Conservation (phyloP, 1,140 invertebrate genomes). For the Caenorhabditis inopinata region DNA sequence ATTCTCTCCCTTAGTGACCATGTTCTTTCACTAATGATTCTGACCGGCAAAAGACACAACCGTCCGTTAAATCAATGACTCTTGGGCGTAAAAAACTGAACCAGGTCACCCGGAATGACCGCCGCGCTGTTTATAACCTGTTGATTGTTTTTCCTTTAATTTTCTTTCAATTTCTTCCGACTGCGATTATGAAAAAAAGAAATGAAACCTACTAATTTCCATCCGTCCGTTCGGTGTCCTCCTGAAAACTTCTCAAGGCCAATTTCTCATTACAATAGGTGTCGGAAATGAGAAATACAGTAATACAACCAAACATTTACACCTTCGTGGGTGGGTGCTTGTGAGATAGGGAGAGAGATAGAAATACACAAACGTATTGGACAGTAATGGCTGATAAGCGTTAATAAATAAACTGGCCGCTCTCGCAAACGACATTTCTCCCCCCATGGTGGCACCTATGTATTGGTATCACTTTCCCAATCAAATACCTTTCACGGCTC, state of each 20-base stretch:
- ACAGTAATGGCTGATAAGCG: neutral
- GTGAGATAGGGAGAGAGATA: too few relatives aligned
- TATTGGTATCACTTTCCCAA: neutral
- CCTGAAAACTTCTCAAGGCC: neutral
- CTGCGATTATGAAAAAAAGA: neutral
- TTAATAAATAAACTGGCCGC: neutral
- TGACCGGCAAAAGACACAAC: constrained; percentile 11
- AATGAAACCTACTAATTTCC: constrained; percentile 27
- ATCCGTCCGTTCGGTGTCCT: neutral
- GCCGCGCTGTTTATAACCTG: neutral
- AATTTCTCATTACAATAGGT: neutral
- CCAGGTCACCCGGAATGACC: constrained; percentile 21
- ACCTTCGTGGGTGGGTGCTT: neutral
- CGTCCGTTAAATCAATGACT: constrained; percentile 22
- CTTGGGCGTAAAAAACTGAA: constrained; percentile 13
- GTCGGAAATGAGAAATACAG: neutral
- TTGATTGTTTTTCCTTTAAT: neutral
- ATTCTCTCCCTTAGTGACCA: neutral
- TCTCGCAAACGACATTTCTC: too few relatives aligned
- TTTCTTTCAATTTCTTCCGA: neutral
- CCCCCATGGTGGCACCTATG: neutral
- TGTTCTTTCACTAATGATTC: neutral
- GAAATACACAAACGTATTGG: neutral
- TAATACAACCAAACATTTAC: neutral
- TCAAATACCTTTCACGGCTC: neutral